These are phyloP conservation scores for Nasonia giraulti DNA, from an alignment of 1,140 invertebrate species.

Conservation along the genomic window DNA sequence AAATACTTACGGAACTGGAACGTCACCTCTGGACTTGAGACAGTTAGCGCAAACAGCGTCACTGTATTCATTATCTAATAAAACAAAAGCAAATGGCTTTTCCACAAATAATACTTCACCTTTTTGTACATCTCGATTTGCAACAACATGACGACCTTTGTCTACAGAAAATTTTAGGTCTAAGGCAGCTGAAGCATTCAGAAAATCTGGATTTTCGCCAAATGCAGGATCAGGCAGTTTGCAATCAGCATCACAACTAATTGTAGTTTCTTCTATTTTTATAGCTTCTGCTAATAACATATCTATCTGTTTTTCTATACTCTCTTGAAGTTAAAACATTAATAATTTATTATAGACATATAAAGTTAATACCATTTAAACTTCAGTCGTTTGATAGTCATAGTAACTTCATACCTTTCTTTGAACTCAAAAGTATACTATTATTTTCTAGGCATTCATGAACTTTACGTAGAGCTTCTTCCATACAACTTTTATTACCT, in stretches of 20 bases:
- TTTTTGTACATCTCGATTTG: slow-evolving; percentile 75
- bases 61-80: slow-evolving; percentile 70
- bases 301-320: slow-evolving; percentile 53
- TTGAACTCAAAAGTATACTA: slow-evolving; percentile 54
- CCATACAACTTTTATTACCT: slow-evolving; percentile 58
- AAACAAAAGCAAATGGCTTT: slow-evolving; percentile 81
- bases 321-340: slow-evolving; percentile 40
- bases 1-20: slow-evolving; percentile 73
- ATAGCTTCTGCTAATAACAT: slow-evolving; percentile 43
- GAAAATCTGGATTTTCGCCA: slow-evolving; percentile 64
- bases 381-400: background rate
- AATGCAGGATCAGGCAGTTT: slow-evolving; percentile 52
- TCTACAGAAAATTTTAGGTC: slow-evolving; percentile 63
- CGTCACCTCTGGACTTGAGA: slow-evolving; percentile 71
- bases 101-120: slow-evolving; percentile 82
- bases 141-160: slow-evolving; percentile 75
- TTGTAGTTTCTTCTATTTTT: slow-evolving; percentile 2
- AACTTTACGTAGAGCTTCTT: slow-evolving; percentile 59
- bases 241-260: slow-evolving; percentile 5
- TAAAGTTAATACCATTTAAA: background rate
- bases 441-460: slow-evolving; percentile 56
- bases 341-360: background rate
- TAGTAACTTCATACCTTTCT: slow-evolving; percentile 60
- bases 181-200: slow-evolving; percentile 63
- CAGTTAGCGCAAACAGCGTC: slow-evolving; percentile 75